These are phyloP conservation scores for Apocrypta bakeri DNA, from an alignment of 1,140 invertebrate species.

Conservation along the genomic window DNA sequence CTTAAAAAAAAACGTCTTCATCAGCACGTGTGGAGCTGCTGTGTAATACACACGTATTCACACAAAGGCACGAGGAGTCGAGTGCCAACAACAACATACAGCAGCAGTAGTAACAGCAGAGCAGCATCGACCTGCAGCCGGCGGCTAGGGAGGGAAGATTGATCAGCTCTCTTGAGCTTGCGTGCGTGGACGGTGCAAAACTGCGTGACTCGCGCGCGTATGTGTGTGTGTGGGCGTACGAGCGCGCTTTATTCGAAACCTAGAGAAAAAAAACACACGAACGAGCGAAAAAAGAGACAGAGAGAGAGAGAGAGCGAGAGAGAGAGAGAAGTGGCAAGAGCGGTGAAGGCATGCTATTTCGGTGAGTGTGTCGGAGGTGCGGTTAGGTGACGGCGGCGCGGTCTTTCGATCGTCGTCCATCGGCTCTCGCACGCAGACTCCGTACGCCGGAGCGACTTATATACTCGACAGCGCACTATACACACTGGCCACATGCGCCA, in stretches of 20 bases:
- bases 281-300: neutral
- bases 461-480: neutral
- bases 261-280: neutral
- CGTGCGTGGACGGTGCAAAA: neutral
- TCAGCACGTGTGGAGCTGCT: neutral
- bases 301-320: too few species aligned
- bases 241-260: neutral
- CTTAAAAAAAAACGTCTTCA: neutral
- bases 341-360: neutral
- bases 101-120: neutral
- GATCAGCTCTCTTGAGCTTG: neutral
- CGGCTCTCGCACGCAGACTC: neutral
- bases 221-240: too few species aligned
- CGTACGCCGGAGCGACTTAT: neutral
- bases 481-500: neutral
- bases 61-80: neutral
- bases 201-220: too few species aligned
- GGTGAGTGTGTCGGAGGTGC: neutral
- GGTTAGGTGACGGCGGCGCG: neutral
- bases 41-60: neutral
- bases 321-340: neutral
- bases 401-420: constrained; percentile 1
- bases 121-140: neutral
- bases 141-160: neutral
- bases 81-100: neutral